phyloP scores from a whole-genome alignment of 2,113 vertebrate genomes.

The Hippocampus mohnikei region DNA sequence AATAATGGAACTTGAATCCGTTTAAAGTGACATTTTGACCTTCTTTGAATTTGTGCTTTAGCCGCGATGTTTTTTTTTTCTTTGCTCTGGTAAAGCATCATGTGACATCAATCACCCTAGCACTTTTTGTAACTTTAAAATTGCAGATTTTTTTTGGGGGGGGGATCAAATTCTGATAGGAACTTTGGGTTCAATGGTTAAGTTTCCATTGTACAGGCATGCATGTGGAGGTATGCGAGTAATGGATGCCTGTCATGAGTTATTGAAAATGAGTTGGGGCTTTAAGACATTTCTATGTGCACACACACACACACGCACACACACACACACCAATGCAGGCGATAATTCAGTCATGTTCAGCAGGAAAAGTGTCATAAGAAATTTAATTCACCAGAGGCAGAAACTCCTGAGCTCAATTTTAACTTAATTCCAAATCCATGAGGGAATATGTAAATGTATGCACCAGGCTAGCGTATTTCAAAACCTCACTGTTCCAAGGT shows the following conservation, averaged over 20 bases:
- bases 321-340: slow-evolving; percentile 2
- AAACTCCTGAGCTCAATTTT: slow-evolving; percentile 68
- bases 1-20: not conserved
- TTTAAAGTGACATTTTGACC: not conserved
- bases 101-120: too few relatives aligned
- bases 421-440: slow-evolving; percentile 63
- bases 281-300: slow-evolving; percentile 58
- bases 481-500: slow-evolving; percentile 39
- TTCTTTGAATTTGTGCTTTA: too few relatives aligned
- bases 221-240: slow-evolving; percentile 4
- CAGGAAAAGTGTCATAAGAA: slow-evolving; percentile 63
- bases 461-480: slow-evolving; percentile 50
- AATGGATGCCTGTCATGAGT: slow-evolving; percentile 28
- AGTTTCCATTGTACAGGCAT: not conserved
- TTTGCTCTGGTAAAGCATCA: too few relatives aligned
- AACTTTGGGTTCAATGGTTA: not conserved
- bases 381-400: slow-evolving; percentile 65
- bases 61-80: too few relatives aligned
- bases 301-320: not conserved
- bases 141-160: too few relatives aligned
- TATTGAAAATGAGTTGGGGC: slow-evolving; percentile 46
- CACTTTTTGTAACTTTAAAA: too few relatives aligned
- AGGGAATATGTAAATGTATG: slow-evolving; percentile 68
- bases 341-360: slow-evolving; percentile 59
- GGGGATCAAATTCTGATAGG: not conserved